These are phyloP conservation scores for Halictus quadricinctus DNA, from an alignment of 2,888 invertebrate genomes.

Conservation along the genomic window DNA sequence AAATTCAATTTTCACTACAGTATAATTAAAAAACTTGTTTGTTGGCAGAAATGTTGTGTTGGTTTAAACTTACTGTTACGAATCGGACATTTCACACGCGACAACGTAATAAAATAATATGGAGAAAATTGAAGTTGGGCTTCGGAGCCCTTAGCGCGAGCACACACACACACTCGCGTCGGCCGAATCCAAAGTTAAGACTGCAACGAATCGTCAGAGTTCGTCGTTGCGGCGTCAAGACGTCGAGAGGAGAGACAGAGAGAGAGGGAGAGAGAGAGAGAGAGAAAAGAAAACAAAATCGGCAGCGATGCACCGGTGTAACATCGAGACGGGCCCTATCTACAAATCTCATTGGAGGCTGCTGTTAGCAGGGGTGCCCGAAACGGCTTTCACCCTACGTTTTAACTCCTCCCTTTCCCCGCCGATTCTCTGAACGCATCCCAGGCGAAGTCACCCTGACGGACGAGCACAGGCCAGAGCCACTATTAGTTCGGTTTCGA, in stretches of 20 bases:
- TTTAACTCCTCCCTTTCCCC: conserved; percentile 57
- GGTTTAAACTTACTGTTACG: too few species aligned
- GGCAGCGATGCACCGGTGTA: not conserved
- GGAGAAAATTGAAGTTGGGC: not conserved
- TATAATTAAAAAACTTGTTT: too few species aligned
- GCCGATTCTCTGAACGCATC: conserved; percentile 50
- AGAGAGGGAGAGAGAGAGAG: too few species aligned
- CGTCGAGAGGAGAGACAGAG: not conserved
- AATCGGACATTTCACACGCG: too few species aligned
- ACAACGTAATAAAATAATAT: not conserved
- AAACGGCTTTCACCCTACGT: conserved; percentile 57
- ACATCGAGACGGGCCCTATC: conserved; percentile 34
- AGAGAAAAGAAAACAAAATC: conserved; percentile 24
- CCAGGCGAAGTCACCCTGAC: conserved; percentile 74
- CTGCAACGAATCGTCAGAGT: not conserved
- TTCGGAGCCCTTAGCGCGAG: not conserved
- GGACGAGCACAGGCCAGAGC: conserved; percentile 72
- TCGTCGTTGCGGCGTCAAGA: not conserved
- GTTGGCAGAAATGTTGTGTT: too few species aligned
- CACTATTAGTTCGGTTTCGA: conserved; percentile 79
- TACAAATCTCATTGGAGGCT: conserved; percentile 55
- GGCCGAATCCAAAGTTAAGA: not conserved
- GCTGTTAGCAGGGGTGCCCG: conserved; percentile 44
- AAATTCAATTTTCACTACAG: too few species aligned
- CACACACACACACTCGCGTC: not conserved